Conservation (phyloP, 2,113 vertebrate species). For the Zosterops borbonicus region DNA sequence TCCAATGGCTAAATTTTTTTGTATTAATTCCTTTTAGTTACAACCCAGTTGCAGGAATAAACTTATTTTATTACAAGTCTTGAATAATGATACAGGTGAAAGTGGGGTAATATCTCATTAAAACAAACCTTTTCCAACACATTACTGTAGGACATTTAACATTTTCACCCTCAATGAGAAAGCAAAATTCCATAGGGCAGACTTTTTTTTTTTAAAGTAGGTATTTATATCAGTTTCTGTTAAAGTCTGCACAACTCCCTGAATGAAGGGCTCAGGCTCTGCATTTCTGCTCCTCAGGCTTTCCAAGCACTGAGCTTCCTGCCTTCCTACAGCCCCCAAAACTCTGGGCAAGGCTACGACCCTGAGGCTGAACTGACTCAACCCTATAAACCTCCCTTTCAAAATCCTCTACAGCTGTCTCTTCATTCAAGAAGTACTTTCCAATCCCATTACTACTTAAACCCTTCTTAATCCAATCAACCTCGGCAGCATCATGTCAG, state of each 20-base stretch:
- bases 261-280: background rate
- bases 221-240: background rate
- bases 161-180: background rate
- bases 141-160: accelerated
- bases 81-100: background rate
- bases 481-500: slow-evolving; percentile 53
- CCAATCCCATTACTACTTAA: slow-evolving; percentile 72
- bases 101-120: background rate
- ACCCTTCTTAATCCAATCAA: slow-evolving; percentile 74
- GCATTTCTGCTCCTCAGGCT: background rate
- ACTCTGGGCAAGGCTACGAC: background rate
- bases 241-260: accelerated
- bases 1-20: background rate
- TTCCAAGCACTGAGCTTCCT: background rate
- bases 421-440: slow-evolving; percentile 53
- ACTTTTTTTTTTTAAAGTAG: background rate
- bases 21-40: background rate
- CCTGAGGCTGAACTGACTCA: background rate
- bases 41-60: background rate
- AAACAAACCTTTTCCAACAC: background rate
- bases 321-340: background rate
- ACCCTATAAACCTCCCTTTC: slow-evolving; percentile 15
- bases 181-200: background rate
- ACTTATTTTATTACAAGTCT: background rate
- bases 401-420: slow-evolving; percentile 47